These are phyloP conservation scores for Ditylenchus weischeri DNA, from an alignment of 2,888 invertebrate genomes.

Conservation along the genomic window DNA sequence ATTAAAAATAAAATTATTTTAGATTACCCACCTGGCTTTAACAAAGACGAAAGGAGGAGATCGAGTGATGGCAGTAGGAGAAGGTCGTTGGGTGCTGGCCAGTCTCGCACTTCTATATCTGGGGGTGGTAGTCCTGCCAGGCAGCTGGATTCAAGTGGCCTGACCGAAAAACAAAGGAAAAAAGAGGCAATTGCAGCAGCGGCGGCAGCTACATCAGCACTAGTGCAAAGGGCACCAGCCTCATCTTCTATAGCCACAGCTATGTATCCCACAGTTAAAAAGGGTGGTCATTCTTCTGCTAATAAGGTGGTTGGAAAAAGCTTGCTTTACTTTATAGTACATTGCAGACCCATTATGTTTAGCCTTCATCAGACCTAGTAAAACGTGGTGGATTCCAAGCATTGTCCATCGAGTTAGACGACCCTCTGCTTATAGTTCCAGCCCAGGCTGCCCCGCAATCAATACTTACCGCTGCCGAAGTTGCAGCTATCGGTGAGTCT, in stretches of 20 bases:
- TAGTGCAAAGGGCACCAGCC: slow-evolving; percentile 1
- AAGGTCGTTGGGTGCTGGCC: slow-evolving; percentile 1
- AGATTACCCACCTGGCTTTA: slow-evolving; percentile 9
- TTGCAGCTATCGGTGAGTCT: background rate
- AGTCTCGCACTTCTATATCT: slow-evolving; percentile 4
- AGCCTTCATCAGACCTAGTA: background rate
- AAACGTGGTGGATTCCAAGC: slow-evolving; percentile 8
- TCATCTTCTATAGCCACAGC: slow-evolving; percentile 10
- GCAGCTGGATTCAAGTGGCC: background rate
- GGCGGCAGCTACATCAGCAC: background rate
- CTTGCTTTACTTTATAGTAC: no score
- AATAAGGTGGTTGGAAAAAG: no score
- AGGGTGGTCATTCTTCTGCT: background rate
- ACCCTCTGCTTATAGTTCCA: background rate
- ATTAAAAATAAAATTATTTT: background rate
- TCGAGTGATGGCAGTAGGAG: background rate
- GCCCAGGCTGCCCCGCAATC: background rate
- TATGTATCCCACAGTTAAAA: slow-evolving; percentile 9
- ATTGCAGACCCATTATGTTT: no score
- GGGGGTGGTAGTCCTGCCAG: slow-evolving; percentile 7
- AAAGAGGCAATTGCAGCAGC: background rate
- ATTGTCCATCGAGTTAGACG: slow-evolving; percentile 2
- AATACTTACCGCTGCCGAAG: background rate
- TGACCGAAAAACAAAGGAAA: background rate
- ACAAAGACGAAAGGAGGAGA: background rate